Evolutionary conservation across 1,140 invertebrate species (phyloP).

Genomic region (Drosophila nigrodunni): DNA sequence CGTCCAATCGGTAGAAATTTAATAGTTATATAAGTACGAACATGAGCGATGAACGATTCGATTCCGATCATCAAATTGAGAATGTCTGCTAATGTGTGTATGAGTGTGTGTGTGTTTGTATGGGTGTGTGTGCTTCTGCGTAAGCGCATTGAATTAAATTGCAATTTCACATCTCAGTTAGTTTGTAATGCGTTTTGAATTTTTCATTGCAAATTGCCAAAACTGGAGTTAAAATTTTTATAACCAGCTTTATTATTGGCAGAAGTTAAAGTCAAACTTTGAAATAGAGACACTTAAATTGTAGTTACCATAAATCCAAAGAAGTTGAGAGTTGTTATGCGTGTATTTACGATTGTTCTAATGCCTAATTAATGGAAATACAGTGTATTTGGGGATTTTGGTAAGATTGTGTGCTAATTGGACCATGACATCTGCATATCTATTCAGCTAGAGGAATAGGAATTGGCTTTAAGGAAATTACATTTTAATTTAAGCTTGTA

Average conservation of each 20-base stretch:
- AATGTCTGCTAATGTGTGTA: background rate
- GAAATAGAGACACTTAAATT: background rate
- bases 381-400: background rate
- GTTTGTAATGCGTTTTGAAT: conserved; percentile 33
- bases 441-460: conserved; percentile 28
- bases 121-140: conserved; percentile 2
- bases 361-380: conserved; percentile 9
- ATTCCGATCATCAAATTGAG: conserved; percentile 49
- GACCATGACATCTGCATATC: conserved; percentile 45
- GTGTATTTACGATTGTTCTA: background rate
- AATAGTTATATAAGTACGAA: conserved; percentile 48
- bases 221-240: conserved; percentile 5
- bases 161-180: conserved; percentile 41
- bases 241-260: background rate
- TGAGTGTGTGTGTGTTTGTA: background rate
- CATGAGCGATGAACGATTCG: conserved; percentile 5
- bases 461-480: conserved; percentile 67
- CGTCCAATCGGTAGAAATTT: conserved; percentile 62
- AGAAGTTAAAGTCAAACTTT: background rate
- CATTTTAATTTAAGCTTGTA: conserved; percentile 47
- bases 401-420: conserved; percentile 44
- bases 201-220: conserved; percentile 17
- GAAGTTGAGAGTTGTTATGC: background rate
- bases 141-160: conserved; percentile 31
- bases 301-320: background rate